phyloP scores from a whole-genome alignment of 2,888 invertebrate genomes.

The Scaptomyza caliginosa region DNA sequence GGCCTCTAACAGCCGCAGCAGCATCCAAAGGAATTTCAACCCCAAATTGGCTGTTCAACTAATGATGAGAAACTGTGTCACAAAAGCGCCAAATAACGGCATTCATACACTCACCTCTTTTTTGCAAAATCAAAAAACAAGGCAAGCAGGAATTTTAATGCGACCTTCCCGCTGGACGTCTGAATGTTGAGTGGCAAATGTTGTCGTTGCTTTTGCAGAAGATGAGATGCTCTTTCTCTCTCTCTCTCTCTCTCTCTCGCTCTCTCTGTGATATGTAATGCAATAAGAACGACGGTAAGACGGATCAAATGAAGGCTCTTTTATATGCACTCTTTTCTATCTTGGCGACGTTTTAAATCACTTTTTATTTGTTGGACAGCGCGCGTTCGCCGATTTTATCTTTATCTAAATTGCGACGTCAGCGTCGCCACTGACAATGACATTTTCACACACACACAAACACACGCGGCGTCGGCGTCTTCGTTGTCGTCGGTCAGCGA shows the following conservation, averaged over 20 bases:
- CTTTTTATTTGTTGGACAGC: slow-evolving; percentile 28
- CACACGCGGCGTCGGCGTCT: slow-evolving; percentile 7
- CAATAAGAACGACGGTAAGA: slow-evolving; percentile 20
- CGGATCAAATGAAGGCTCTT: slow-evolving; percentile 31
- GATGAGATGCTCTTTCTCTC: slow-evolving; percentile 16
- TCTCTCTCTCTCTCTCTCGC: no score
- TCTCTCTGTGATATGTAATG: slow-evolving; percentile 4
- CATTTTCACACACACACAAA: slow-evolving; percentile 42
- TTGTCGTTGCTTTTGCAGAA: slow-evolving; percentile 9
- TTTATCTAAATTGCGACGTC: slow-evolving; percentile 46
- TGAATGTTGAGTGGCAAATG: slow-evolving; percentile 33
- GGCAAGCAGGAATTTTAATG: slow-evolving; percentile 16
- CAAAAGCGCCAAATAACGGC: slow-evolving; percentile 37
- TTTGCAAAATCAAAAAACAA: slow-evolving; percentile 18
- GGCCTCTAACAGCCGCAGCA: slow-evolving; percentile 7
- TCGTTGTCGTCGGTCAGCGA: slow-evolving; percentile 37
- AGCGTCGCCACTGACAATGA: slow-evolving; percentile 61
- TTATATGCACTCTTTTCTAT: slow-evolving; percentile 22
- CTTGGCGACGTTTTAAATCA: slow-evolving; percentile 36
- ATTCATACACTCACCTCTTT: slow-evolving; percentile 53
- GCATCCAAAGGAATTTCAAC: slow-evolving; percentile 60
- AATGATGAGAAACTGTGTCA: slow-evolving; percentile 64
- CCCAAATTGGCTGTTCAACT: slow-evolving; percentile 33
- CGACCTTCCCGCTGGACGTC: slow-evolving; percentile 36
- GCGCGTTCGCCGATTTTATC: slow-evolving; percentile 39